Evolutionary conservation across 2,888 invertebrate species (phyloP).

Genomic region (Cephus pulcher): DNA sequence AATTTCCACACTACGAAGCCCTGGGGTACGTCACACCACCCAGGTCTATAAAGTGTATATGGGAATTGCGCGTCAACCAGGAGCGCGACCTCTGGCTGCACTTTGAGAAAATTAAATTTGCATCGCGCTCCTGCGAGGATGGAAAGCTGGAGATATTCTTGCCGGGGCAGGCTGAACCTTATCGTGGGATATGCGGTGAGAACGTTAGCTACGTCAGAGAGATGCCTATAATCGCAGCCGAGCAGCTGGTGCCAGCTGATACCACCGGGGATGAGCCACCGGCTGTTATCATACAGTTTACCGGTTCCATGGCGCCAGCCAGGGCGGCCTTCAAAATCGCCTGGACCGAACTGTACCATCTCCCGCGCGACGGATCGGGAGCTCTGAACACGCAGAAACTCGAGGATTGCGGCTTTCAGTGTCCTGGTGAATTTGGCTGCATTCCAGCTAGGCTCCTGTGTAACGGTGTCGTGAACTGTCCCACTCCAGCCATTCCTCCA

Average conservation of each 20-base stretch:
- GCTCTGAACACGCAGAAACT: constrained; percentile 82
- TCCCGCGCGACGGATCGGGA: constrained; percentile 86
- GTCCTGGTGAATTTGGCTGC: constrained; percentile 87
- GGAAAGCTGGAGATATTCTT: constrained; percentile 87
- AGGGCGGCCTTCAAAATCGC: constrained; percentile 88
- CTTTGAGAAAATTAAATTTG: constrained; percentile 87
- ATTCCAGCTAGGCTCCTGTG: constrained; percentile 87
- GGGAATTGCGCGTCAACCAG: constrained; percentile 84
- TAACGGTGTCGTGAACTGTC: constrained; percentile 90
- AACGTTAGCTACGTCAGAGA: constrained; percentile 85
- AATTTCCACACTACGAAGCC: constrained; percentile 87
- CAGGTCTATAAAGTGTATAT: constrained; percentile 75
- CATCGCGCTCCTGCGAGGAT: constrained; percentile 86
- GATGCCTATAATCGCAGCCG: constrained; percentile 82
- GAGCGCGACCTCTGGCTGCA: constrained; percentile 89
- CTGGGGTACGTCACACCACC: constrained; percentile 69
- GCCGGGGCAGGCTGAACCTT: constrained; percentile 79
- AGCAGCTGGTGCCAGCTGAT: constrained; percentile 69
- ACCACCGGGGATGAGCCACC: constrained; percentile 72
- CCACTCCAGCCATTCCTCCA: constrained; percentile 69
- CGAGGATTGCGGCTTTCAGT: constrained; percentile 85
- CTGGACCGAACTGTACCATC: constrained; percentile 90
- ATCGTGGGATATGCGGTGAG: constrained; percentile 86
- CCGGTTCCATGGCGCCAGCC: constrained; percentile 82
- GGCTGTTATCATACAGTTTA: constrained; percentile 79